Evolutionary conservation across 2,888 invertebrate species (phyloP), one percentile per base, ranked within the genome.

Genomic region (Stenolophus ochropezus): DNA sequence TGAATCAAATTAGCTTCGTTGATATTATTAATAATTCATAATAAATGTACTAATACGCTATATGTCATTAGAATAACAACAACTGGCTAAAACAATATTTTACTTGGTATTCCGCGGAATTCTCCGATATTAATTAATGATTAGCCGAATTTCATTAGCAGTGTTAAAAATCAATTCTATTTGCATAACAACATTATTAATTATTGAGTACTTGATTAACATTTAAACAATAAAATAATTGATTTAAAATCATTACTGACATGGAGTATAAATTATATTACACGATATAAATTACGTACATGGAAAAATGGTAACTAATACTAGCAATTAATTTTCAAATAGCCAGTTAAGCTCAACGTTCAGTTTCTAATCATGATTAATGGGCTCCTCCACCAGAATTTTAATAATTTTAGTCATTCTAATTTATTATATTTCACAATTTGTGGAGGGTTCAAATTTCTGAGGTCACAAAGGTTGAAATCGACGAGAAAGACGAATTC

Each of bases 141-240:
- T 69, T 18, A 61, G 25, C 21, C 23, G 21, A 61, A 61, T 61
- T 61, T 25, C 61, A 61, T 61, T 61, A 61, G 25, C 61, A 25
- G 23, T 25, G 65, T 33, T 69, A 69, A 69, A 69, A 69, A 69
- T 69, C 65, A 69, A 69, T 69, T 69, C 18, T 69, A 69, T 69
- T 33, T 69, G 65, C 27, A 69, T 69, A 69, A 18, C 18, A n/a
- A 16, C 33, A 69, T 69, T 69, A 69, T 69, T 69, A 69, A 69
- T 69, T 69, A 69, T 69, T 69, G 16, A 69, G 33, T 27, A 33
- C 20, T 33, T 69, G 65, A 69, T 69, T 69, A 33, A 18, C 33
- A 69, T 69, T 69, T 69, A 69, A 14, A 69, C 65, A 69, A 69
- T 69, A 33, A 69, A 33, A 69, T 69, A 69, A 69, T 69, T 69